These are phyloP conservation scores for Alectura lathami DNA, from an alignment of 2,113 vertebrate genomes.

Conservation along the genomic window DNA sequence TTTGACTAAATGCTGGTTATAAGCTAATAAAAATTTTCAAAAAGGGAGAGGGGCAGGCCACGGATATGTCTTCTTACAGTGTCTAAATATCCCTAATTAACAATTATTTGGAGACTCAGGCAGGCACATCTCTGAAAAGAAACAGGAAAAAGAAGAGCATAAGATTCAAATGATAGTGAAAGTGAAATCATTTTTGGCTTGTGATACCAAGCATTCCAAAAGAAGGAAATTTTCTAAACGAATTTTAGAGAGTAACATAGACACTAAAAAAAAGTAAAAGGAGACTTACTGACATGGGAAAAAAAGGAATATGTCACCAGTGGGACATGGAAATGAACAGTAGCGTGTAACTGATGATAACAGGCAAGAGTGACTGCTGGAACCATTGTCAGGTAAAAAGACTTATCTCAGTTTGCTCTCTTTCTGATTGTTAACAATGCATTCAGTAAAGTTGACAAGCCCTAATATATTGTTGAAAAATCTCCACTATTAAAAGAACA, in stretches of 20 bases:
- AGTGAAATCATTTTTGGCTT: background rate
- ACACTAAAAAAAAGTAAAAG: background rate
- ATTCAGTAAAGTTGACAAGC: background rate
- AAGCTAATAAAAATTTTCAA: background rate
- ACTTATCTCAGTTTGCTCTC: background rate
- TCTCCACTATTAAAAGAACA: background rate
- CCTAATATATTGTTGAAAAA: background rate
- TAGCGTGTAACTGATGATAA: background rate
- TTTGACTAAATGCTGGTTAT: background rate
- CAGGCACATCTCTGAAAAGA: background rate
- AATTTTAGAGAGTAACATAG: background rate
- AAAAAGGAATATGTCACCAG: background rate
- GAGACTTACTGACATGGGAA: background rate
- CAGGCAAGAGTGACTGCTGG: background rate
- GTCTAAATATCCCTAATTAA: background rate
- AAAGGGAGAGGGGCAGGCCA: fast-evolving
- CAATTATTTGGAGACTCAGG: background rate
- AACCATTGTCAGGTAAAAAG: background rate
- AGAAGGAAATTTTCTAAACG: background rate
- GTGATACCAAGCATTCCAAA: background rate
- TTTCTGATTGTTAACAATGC: background rate
- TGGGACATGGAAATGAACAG: background rate
- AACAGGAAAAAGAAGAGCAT: background rate
- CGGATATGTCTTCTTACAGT: background rate
- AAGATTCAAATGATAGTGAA: background rate